Base-by-base conservation (phyloP, 2,113 vertebrate species). In the Hemibates koningsi region DNA sequence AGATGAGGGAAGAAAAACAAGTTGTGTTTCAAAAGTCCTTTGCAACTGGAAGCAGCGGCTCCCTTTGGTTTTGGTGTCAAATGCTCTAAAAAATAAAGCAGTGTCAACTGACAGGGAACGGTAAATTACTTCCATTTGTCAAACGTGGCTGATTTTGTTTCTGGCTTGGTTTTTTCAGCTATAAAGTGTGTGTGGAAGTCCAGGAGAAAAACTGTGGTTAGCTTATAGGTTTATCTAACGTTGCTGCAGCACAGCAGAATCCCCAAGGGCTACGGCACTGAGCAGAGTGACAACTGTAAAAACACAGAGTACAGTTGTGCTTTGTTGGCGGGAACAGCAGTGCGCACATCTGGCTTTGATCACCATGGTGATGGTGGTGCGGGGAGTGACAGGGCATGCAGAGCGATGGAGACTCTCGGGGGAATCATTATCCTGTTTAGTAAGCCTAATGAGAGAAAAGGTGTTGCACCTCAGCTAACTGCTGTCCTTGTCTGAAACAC, bases 341-440 rank as follows among this genome's bases (percentile, higher is more conserved):
- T 90, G 92, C 83, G 92, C 90, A 93, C 95, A 95, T 93, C 94
- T 95, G 92, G 88, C 94, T 96, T 96, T 96, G 96, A 96, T 96
- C 96, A 95, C 92, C 88, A 90, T 93, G 95, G 94, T 81, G 88
- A 94, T 89, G 92, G 90, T 59, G 82, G 89, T 84, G 90, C 86
- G 78, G 92, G 94, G 92, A 94, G 93, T 94, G 93, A 95, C 92
- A 78, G 94, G 94, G 92, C 93, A 93, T 92, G 89, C 79, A 34
- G 90, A 92, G 88, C 76, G 66, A 82, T n/a, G 84, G 93, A 90
- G 82, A 59, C 80, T 93, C 96, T 93, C 94, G 2, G 73, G 95
- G 94, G 96, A 95, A 93, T 95, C 94, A 95, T 96, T 97, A 96
- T 95, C 92, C 89, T 94, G 94, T 96, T 96, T 96, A 97, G 93